These are phyloP conservation scores for Oscheius sp. DNA, from an alignment of 2,888 invertebrate genomes.

Conservation along the genomic window DNA sequence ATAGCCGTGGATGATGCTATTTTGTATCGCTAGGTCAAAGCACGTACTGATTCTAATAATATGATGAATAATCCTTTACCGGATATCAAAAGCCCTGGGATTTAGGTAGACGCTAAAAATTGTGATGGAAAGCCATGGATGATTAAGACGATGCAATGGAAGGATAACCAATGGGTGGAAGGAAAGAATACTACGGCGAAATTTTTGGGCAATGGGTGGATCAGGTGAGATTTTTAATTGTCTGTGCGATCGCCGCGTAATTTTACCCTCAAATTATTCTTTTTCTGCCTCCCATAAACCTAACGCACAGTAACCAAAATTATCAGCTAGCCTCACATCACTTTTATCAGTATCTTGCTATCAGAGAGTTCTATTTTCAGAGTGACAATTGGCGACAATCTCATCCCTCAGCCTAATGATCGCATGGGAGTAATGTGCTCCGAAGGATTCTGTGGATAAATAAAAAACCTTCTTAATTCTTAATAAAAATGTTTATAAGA, in stretches of 20 bases:
- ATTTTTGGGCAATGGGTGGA: conserved; percentile 57
- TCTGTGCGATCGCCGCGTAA: no score
- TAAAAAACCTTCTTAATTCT: no score
- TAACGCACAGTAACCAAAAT: no score
- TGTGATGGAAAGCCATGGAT: conserved; percentile 55
- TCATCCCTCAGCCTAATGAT: conserved; percentile 44
- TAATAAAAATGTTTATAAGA: no score
- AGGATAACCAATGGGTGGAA: conserved; percentile 47
- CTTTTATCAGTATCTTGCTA: not conserved
- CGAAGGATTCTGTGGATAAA: conserved; percentile 54
- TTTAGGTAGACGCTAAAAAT: conserved; percentile 27
- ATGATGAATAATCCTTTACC: not conserved
- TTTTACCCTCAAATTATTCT: no score
- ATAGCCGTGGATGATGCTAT: no score
- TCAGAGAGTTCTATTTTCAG: conserved; percentile 9
- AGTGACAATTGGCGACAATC: conserved; percentile 39
- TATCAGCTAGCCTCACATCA: no score
- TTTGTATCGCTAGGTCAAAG: no score
- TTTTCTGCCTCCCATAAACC: no score
- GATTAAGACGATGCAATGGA: conserved; percentile 49
- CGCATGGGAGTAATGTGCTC: conserved; percentile 54
- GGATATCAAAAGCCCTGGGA: not conserved
- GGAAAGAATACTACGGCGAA: conserved; percentile 53
- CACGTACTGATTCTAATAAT: no score
- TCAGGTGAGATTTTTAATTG: conserved; percentile 13